A percentile compares a stretch with the other conserved stretches of the same genome.
Evolutionary conservation across 2,888 invertebrate species (phyloP).

Genomic region (Trichogramma evanescens): DNA sequence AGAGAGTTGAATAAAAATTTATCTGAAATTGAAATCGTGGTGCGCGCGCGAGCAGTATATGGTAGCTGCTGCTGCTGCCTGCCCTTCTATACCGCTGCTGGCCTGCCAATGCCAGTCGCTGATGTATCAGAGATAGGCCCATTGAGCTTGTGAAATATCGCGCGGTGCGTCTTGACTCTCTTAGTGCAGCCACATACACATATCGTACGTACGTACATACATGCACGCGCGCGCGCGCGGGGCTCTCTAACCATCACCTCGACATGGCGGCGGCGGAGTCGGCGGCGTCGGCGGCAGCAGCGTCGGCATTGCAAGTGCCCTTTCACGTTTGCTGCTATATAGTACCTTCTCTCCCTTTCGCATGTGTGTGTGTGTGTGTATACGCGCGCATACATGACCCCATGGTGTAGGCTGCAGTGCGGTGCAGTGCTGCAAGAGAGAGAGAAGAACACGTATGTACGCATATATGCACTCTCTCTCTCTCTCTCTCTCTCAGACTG

Average conservation of each 20-base stretch:
- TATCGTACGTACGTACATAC: no score
- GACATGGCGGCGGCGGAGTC: not conserved
- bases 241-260: not conserved
- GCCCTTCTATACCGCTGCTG: not conserved
- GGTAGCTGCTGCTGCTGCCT: not conserved
- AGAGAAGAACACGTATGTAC: not conserved
- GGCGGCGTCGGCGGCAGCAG: no score
- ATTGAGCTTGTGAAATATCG: constrained; percentile 18
- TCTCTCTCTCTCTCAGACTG: not conserved
- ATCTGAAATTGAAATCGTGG: constrained; percentile 19
- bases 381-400: no score
- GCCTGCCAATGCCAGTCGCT: constrained; percentile 7
- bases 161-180: constrained; percentile 1
- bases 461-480: not conserved
- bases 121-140: constrained; percentile 8
- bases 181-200: no score
- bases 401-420: no score
- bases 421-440: no score
- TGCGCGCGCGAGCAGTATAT: not conserved
- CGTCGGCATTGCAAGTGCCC: constrained; percentile 1
- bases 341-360: not conserved
- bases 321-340: not conserved
- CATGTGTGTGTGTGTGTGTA: no score
- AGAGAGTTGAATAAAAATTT: constrained; percentile 4
- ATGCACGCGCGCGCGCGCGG: not conserved